A percentile compares a stretch with the other conserved stretches of the same genome.
Conservation (phyloP, 2,888 invertebrate genomes). For the Alviniconcha strummeri region DNA sequence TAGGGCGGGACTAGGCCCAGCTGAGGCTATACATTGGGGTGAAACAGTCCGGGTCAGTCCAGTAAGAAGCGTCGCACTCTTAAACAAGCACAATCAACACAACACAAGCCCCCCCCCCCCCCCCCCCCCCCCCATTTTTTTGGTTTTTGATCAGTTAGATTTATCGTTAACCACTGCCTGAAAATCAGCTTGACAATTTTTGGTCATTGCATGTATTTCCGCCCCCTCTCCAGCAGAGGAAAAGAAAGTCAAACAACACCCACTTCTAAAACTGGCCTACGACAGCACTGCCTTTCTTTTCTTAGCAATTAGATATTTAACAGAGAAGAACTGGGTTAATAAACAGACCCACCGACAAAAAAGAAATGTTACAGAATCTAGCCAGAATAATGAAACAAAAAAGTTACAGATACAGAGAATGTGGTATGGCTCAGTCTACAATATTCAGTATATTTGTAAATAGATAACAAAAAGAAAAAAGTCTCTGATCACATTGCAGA, state of each 20-base stretch:
- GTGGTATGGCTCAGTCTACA: constrained; percentile 16
- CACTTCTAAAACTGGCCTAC: too few species aligned
- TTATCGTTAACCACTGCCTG: too few species aligned
- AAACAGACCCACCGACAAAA: constrained; percentile 18
- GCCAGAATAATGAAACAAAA: neutral
- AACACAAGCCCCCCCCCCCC: too few species aligned
- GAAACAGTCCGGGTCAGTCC: constrained; percentile 15
- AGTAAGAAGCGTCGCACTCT: too few species aligned
- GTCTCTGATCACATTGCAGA: constrained; percentile 51
- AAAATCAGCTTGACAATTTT: too few species aligned
- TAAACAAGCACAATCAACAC: too few species aligned
- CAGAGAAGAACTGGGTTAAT: constrained; percentile 25
- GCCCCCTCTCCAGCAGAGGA: too few species aligned
- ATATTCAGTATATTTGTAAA: constrained; percentile 28
- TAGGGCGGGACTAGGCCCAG: constrained; percentile 80
- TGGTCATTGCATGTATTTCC: too few species aligned
- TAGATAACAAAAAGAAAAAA: neutral
- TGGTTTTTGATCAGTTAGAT: too few species aligned
- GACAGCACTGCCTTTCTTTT: too few species aligned
- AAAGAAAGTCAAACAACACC: too few species aligned
- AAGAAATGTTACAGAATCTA: constrained; percentile 31
- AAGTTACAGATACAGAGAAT: constrained; percentile 9
- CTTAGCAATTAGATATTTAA: neutral
- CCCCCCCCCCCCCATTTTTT: too few species aligned
- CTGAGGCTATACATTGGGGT: constrained; percentile 20